A percentile compares a stretch with the other conserved stretches of the same genome.
These are phyloP conservation scores for Artemia sp. DNA, from an alignment of 2,888 invertebrate species.

Conservation along the genomic window DNA sequence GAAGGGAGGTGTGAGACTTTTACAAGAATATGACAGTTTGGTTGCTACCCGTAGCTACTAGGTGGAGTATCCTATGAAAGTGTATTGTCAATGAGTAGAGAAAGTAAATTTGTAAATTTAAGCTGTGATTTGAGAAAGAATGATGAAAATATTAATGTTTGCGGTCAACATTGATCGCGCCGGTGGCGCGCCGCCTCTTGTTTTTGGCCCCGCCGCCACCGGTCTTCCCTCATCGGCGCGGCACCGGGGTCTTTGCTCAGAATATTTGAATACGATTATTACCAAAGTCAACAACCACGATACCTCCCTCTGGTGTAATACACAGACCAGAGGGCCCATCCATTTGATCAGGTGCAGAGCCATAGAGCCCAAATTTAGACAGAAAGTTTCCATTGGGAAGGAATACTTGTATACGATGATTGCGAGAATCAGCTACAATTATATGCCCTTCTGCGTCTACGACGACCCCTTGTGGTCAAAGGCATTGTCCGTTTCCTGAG, in stretches of 20 bases:
- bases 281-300: slow-evolving; percentile 39
- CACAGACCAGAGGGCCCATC: slow-evolving; percentile 78
- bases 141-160: no score
- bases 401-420: slow-evolving; percentile 53
- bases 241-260: slow-evolving; percentile 25
- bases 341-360: slow-evolving; percentile 42
- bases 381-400: slow-evolving; percentile 36
- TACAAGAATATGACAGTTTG: no score
- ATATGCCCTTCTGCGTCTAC: slow-evolving; percentile 75
- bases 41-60: no score
- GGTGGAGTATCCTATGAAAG: no score
- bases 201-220: no score
- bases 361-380: slow-evolving; percentile 33
- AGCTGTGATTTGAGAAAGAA: no score
- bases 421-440: slow-evolving; percentile 78
- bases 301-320: slow-evolving; percentile 47
- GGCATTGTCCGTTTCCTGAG: slow-evolving; percentile 46
- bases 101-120: no score
- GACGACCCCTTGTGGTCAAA: slow-evolving; percentile 67
- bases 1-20: no score
- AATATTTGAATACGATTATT: slow-evolving; percentile 38
- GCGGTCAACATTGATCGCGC: no score
- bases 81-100: no score
- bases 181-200: no score
- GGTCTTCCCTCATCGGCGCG: no score